Percentiles rank a stretch among this genome's conserved stretches.
These are phyloP conservation scores for Callyntrura guangdongensis DNA, from an alignment of 2,888 invertebrate genomes.

Conservation along the genomic window DNA sequence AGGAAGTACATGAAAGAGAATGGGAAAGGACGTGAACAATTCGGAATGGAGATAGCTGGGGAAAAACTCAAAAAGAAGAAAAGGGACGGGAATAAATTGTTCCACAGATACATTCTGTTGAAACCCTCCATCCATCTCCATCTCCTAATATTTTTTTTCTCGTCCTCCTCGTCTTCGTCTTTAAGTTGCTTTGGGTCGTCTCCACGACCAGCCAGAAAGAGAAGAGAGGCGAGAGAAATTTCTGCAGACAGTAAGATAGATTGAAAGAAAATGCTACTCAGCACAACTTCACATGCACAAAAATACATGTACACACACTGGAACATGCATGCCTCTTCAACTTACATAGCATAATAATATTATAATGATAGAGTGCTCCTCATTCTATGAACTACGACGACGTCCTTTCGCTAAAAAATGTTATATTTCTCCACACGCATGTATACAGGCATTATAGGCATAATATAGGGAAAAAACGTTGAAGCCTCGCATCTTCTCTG, in stretches of 20 bases:
- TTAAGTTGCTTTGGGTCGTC: conserved; percentile 35
- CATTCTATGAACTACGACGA: conserved; percentile 15
- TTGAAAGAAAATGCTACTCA: conserved; percentile 80
- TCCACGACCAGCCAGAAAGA: conserved; percentile 56
- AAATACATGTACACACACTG: conserved; percentile 13
- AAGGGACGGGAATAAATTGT: conserved; percentile 81
- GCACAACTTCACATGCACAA: conserved; percentile 66
- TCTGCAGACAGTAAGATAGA: conserved; percentile 78
- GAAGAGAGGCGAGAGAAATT: conserved; percentile 79
- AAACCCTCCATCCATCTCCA: conserved; percentile 81
- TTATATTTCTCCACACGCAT: conserved; percentile 28
- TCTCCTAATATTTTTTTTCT: conserved; percentile 70
- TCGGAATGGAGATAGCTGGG: conserved; percentile 41
- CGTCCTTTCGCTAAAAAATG: conserved; percentile 18
- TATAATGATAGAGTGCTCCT: conserved; percentile 61
- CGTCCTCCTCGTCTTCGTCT: conserved; percentile 33
- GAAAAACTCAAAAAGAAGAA: conserved; percentile 38
- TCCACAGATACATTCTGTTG: conserved; percentile 79
- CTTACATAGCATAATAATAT: conserved; percentile 42
- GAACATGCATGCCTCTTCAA: background rate
- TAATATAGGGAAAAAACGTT: background rate
- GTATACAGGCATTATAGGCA: background rate
- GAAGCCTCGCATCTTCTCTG: background rate
- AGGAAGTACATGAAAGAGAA: conserved; percentile 72
- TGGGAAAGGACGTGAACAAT: conserved; percentile 48